Evolutionary conservation across 2,888 invertebrate genomes (phyloP).

Genomic region (Ctena decussata): DNA sequence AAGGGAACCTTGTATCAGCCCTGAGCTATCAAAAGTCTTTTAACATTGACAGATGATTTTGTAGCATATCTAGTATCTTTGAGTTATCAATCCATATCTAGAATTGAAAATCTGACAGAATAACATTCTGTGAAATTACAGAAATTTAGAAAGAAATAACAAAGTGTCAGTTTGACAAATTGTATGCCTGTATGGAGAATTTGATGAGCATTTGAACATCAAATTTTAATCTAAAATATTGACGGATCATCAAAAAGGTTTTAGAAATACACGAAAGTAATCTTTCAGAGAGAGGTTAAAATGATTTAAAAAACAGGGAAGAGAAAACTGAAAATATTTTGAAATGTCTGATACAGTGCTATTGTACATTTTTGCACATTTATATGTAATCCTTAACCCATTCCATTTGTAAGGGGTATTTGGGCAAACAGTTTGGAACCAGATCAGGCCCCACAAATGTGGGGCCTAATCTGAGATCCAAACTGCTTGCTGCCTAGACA

Average conservation of each 20-base stretch:
- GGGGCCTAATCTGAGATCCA: no score
- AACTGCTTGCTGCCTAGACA: no score
- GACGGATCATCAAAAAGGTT: no score
- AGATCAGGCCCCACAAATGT: no score
- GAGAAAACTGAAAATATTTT: no score
- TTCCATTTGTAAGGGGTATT: no score
- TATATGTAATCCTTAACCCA: no score
- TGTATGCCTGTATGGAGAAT: not conserved
- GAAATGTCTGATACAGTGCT: no score
- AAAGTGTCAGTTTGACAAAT: constrained; percentile 2
- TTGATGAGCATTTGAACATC: not conserved
- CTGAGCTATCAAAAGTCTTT: not conserved
- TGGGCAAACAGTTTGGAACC: no score
- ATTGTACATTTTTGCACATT: no score
- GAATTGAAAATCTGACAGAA: constrained; percentile 7
- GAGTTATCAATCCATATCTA: constrained; percentile 1
- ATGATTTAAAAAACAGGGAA: no score
- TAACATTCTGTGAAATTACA: constrained; percentile 7
- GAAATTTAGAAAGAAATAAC: constrained; percentile 3
- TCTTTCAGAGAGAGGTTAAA: no score
- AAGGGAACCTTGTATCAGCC: not conserved
- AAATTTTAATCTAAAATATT: not conserved
- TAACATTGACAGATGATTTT: not conserved
- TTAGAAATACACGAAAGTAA: not conserved
- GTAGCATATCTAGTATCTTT: not conserved